Conservation (phyloP, 2,888 invertebrate species). For the Pseudanteris insignis region DNA sequence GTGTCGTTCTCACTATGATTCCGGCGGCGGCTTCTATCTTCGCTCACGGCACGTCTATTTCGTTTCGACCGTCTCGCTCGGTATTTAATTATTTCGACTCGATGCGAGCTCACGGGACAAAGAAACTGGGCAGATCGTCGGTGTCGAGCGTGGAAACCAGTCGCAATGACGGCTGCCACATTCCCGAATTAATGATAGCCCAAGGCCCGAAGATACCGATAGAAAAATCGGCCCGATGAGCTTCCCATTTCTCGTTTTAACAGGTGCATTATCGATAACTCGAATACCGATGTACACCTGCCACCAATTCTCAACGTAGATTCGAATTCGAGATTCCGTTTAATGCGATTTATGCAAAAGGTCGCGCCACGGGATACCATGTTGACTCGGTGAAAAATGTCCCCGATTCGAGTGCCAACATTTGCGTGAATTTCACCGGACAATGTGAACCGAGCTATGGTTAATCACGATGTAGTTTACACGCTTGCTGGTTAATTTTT, state of each 20-base stretch:
- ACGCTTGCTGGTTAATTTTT: too few species aligned
- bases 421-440: slow-evolving; percentile 1
- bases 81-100: slow-evolving; percentile 59
- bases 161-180: slow-evolving; percentile 41
- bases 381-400: slow-evolving; percentile 21
- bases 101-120: slow-evolving; percentile 52
- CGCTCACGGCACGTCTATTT: slow-evolving; percentile 35
- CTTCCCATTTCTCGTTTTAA: slow-evolving; percentile 1
- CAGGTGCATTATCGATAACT: slow-evolving; percentile 24
- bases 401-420: slow-evolving; percentile 3
- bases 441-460: too few species aligned
- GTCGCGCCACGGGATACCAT: slow-evolving; percentile 17
- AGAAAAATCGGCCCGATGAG: slow-evolving; percentile 9
- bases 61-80: slow-evolving; percentile 44
- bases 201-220: too few species aligned
- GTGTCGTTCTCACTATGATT: slow-evolving; percentile 49
- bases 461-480: too few species aligned
- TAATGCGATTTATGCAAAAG: slow-evolving; percentile 21
- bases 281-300: slow-evolving; percentile 18
- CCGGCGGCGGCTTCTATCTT: slow-evolving; percentile 32
- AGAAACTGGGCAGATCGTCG: slow-evolving; percentile 48
- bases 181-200: slow-evolving; percentile 24
- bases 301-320: slow-evolving; percentile 21
- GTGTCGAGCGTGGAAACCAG: too few species aligned
- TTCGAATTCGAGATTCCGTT: slow-evolving; percentile 22